Evolutionary conservation across 2,113 vertebrate genomes (phyloP), one percentile per base, ranked within the genome.

Genomic region (Leptodactylus fuscus): DNA sequence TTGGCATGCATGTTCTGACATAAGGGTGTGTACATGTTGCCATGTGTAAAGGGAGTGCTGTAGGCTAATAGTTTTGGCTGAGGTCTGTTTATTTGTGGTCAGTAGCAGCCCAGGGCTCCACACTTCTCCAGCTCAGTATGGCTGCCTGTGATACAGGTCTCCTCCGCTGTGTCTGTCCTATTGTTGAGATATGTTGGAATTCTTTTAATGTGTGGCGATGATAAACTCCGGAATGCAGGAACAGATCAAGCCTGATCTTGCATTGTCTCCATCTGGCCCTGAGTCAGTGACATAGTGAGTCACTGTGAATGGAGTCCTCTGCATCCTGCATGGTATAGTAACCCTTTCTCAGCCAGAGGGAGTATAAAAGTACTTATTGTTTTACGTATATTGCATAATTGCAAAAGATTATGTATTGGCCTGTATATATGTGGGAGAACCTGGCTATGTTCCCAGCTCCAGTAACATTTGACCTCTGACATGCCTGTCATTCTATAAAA

Each of bases 101-200:
- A 70, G 46, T 29, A 0, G 32, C 18, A 49, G 83, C 83, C 74
- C 20, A 10, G 34, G 75, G 83, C 62, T 29, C n/a, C 46, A 51
- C 32, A 85, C 29, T 51, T 67, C 4, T 36, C 41, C 60, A 55
- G n/a, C 74, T 78, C 44, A 79, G 41, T 85, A 69, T 22, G 8
- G 9, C 24, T 76, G 49, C 69, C 10, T 32, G 44, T 49, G 60
- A 69, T 69, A 55, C 34, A 78, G 53, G 46, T 44, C 75, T 67
- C 41, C 82, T 34, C 48, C 27, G 27, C 49, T 46, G 22, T 18
- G 44, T 22, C 60, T 18, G 44, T 27, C 32, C 83, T 34, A 69
- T 78, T 85, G 83, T 69, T 85, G 58, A 49, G 73, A 85, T 65
- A 85, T 69, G 3, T 22, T 67, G 74, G 83, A 78, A 85, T 85